These are phyloP conservation scores for Siniperca undulata DNA, from an alignment of 2,797 vertebrate genomes.

Conservation along the genomic window DNA sequence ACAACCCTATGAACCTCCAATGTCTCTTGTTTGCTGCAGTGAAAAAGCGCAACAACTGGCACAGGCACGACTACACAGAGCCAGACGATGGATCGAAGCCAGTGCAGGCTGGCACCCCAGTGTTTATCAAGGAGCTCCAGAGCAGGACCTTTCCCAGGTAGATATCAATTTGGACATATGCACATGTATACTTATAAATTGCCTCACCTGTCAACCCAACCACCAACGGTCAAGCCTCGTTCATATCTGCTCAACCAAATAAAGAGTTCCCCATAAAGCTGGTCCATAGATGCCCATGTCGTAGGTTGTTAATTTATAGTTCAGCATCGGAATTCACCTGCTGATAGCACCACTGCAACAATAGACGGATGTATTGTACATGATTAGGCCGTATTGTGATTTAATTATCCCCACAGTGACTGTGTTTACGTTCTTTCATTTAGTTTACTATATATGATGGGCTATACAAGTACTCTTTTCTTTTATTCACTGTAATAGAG, in stretches of 20 bases:
- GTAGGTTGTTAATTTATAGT: not conserved
- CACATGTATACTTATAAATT: not conserved
- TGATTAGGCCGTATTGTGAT: not conserved
- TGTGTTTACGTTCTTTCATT: no score
- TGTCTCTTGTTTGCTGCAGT: constrained; percentile 81
- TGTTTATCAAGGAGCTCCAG: constrained; percentile 93
- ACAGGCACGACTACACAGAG: constrained; percentile 98
- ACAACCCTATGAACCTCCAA: not conserved
- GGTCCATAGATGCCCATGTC: not conserved
- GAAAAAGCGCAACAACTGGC: constrained; percentile 97
- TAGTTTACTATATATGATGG: not conserved
- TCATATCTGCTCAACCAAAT: not conserved
- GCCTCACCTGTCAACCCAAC: not conserved
- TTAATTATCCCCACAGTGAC: no score
- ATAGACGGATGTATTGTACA: accelerated
- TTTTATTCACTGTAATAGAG: no score
- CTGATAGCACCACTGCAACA: not conserved
- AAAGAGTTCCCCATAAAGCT: not conserved
- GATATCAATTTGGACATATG: not conserved
- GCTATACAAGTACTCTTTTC: not conserved
- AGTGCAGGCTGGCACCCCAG: constrained; percentile 94
- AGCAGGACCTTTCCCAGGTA: constrained; percentile 93
- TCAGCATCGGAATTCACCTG: not conserved
- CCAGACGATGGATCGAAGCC: constrained; percentile 91
- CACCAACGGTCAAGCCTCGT: not conserved